Evolutionary conservation across 2,113 vertebrate species (phyloP).

Genomic region (Ciconia maguari): DNA sequence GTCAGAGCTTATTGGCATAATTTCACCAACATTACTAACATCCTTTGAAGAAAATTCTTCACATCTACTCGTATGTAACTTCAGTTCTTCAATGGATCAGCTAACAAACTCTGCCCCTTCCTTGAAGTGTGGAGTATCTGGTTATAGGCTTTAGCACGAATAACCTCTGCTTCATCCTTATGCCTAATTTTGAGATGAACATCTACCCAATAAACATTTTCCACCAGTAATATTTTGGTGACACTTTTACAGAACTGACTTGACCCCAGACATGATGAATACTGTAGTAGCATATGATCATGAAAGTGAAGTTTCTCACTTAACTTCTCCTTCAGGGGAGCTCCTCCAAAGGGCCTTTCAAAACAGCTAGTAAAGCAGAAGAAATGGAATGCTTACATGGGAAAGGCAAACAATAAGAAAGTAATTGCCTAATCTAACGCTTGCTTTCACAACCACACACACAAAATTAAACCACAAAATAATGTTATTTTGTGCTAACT

Average conservation of each 20-base stretch:
- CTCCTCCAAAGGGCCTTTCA: not conserved
- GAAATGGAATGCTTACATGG: not conserved
- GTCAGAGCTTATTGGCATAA: not conserved
- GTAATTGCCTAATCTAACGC: not conserved
- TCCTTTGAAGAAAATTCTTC: not conserved
- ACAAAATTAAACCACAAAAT: not conserved
- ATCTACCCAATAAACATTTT: not conserved
- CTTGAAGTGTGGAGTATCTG: not conserved
- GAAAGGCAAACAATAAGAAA: not conserved
- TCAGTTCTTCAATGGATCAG: not conserved
- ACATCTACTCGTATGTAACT: not conserved
- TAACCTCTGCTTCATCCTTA: not conserved
- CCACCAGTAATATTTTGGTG: not conserved
- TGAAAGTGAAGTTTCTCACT: not conserved
- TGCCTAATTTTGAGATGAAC: not conserved
- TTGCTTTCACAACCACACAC: not conserved
- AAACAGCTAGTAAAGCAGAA: not conserved
- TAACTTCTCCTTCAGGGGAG: not conserved
- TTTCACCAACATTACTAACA: not conserved
- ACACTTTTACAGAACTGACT: not conserved
- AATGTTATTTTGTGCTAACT: not conserved
- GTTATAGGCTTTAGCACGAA: not conserved
- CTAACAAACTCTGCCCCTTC: not conserved
- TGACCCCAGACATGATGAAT: not conserved
- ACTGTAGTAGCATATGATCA: not conserved